Base-by-base conservation (phyloP, 2,797 vertebrate genomes). In the Silurus lanzhouensis region DNA sequence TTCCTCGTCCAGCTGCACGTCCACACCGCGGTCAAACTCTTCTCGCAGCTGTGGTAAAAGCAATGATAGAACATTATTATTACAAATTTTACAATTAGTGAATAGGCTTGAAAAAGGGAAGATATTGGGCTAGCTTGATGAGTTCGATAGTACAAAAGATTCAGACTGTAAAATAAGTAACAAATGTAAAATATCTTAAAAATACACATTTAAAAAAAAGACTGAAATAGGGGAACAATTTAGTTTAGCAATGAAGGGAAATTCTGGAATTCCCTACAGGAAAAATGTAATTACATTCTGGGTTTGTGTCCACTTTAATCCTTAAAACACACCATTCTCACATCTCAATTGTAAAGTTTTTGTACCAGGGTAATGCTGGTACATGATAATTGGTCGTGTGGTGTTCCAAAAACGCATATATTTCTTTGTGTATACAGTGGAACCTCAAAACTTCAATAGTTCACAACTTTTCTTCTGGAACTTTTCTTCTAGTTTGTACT, bases 21-120 rank as follows among this genome's bases (percentile, higher is more conserved):
- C 97, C 86, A 95, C 83, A 1, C 98, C 97, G 86, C 97, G 96
- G 92, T 99, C 97, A 89, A 98, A 98, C 88, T 98, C 97, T 88
- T 97, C 96, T 8, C 97, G 96, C 83, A 99, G 94, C 98, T 99
- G 78, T 5, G 5, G 44, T 31, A 82, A 38, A 38, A 81, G 22
- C 9, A 48, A 58, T 13, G 38, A 17, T n/a, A 63, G 14, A 61
- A 61, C 20, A 3, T 14, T 3, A 61, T 52, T 52, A 44, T 61
- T 61, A 14, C 20, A 22, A 19, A 22, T 25, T 25, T 17, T 17
- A 52, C 12, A 52, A 72, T 22, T 22, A 46, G 48, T 31, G 31
- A 8, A 19, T 6, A 3, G 27, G 8, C 17, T 31, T 14, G 48
- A 38, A 44, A 20, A 31, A 70, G 31, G 7, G 67, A n/a, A 76